Conservation (phyloP, 1,140 invertebrate genomes). For the Himalopsyche phryganea region DNA sequence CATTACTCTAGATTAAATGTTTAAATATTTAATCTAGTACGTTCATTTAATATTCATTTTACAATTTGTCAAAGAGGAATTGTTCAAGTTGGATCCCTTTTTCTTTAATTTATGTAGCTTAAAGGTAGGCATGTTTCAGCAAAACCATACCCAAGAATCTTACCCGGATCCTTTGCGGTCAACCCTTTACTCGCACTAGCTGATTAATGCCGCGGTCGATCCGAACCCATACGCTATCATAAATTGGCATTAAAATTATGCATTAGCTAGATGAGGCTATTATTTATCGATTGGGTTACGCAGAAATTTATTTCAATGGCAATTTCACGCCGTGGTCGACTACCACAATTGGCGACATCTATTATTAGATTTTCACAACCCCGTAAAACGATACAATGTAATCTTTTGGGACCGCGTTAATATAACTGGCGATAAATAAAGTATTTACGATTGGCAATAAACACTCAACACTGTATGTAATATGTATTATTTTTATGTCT, state of each 20-base stretch:
- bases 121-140: too few species aligned
- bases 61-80: too few species aligned
- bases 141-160: too few species aligned
- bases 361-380: conserved; percentile 22
- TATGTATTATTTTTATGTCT: too few species aligned
- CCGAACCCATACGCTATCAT: conserved; percentile 11
- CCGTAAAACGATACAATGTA: conserved; percentile 17
- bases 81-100: too few species aligned
- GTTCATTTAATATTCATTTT: too few species aligned
- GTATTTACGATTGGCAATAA: conserved; percentile 21
- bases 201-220: conserved; percentile 19
- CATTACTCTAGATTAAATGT: too few species aligned
- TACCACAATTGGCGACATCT: conserved; percentile 18
- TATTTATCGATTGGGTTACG: conserved; percentile 18
- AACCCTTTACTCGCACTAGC: background rate
- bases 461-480: background rate
- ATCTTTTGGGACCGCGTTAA: conserved; percentile 18
- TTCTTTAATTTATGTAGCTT: too few species aligned
- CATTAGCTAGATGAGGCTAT: conserved; percentile 15
- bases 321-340: conserved; percentile 1
- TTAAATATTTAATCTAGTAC: too few species aligned
- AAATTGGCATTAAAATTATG: conserved; percentile 31
- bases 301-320: conserved; percentile 15
- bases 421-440: conserved; percentile 19
- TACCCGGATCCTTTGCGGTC: conserved; percentile 7